Evolutionary conservation across 1,140 invertebrate genomes (phyloP).

Genomic region (Phortica variegata): DNA sequence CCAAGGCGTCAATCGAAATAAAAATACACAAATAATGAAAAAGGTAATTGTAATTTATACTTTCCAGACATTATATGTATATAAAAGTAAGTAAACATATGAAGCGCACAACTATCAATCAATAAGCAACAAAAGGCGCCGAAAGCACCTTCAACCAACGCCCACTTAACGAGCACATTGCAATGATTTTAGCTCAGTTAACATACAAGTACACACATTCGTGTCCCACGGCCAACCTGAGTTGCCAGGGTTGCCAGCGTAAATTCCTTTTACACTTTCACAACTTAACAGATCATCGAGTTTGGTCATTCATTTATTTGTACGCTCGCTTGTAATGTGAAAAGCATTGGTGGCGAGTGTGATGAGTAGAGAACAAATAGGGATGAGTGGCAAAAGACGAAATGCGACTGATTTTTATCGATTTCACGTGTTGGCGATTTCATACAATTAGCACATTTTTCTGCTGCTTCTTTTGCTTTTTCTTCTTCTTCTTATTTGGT

Average conservation of each 20-base stretch:
- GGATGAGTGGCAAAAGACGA: not conserved
- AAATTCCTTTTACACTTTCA: too few species aligned
- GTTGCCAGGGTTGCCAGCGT: not conserved
- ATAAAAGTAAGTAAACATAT: not conserved
- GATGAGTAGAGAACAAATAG: constrained; percentile 2
- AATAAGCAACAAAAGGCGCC: not conserved
- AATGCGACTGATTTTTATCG: not conserved
- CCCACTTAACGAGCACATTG: not conserved
- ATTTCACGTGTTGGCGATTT: constrained; percentile 15
- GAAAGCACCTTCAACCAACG: too few species aligned
- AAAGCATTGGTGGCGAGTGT: not conserved
- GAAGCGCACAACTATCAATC: not conserved
- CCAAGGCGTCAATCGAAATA: too few species aligned
- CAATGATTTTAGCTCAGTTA: constrained; percentile 3
- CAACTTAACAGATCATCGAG: constrained; percentile 33
- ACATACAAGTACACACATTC: constrained; percentile 8
- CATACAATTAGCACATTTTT: constrained; percentile 34
- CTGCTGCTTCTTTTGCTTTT: constrained; percentile 18
- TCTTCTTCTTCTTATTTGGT: not conserved
- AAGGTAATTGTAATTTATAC: too few species aligned
- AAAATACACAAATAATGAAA: too few species aligned
- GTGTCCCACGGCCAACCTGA: constrained; percentile 9
- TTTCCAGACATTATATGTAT: too few species aligned
- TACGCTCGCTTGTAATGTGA: too few species aligned
- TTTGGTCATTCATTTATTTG: constrained; percentile 2